phyloP scores from a whole-genome alignment of 2,797 vertebrate species.

The Myotis findleyi region DNA sequence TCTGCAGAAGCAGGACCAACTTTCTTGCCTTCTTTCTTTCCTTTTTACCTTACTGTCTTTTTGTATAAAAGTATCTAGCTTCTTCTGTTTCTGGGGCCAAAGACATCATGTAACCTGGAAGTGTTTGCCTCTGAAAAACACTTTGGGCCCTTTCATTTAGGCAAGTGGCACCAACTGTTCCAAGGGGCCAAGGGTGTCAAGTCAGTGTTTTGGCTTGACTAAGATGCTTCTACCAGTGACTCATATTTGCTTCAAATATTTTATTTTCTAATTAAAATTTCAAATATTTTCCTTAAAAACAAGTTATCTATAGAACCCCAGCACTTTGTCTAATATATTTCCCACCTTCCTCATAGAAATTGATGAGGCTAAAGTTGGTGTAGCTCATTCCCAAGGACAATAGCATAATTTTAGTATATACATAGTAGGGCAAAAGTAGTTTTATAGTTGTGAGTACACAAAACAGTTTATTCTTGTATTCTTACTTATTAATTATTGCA shows the following conservation, averaged over 20 bases:
- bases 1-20: not conserved
- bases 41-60: not conserved
- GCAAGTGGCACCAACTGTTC: not conserved
- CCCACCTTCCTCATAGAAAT: not conserved
- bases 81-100: not conserved
- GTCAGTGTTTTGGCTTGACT: not conserved
- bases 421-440: not conserved
- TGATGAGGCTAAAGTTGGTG: not conserved
- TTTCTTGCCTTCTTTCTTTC: slow-evolving; percentile 2
- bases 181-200: not conserved
- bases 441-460: not conserved
- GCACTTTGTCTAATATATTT: not conserved
- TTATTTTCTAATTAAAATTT: not conserved
- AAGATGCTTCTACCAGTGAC: not conserved
- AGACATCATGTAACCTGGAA: not conserved
- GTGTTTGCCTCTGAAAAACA: not conserved
- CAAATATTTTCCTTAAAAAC: not conserved
- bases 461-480: not conserved
- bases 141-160: not conserved
- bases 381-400: not conserved
- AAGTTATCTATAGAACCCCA: not conserved
- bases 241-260: not conserved
- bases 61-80: not conserved
- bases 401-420: not conserved
- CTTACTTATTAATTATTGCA: not conserved